phyloP scores from a whole-genome alignment of 2,113 vertebrate species.

The Ceuthmochares aereus region DNA sequence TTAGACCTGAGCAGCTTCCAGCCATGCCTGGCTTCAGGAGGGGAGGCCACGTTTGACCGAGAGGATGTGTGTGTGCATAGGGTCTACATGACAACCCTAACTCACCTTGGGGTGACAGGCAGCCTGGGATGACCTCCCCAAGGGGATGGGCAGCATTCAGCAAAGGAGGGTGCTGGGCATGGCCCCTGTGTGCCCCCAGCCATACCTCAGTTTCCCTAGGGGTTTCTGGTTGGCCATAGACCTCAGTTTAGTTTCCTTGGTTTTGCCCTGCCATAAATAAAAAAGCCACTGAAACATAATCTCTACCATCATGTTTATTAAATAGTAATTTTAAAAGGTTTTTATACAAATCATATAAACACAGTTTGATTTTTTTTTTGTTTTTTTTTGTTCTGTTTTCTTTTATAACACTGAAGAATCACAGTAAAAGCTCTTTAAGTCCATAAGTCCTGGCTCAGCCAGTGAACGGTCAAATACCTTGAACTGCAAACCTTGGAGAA shows the following conservation, averaged over 20 bases:
- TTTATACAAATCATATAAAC: slow-evolving; percentile 99
- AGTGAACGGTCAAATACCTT: slow-evolving; percentile 77
- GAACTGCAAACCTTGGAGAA: slow-evolving; percentile 74
- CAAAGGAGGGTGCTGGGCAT: neutral
- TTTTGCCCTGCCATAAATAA: neutral
- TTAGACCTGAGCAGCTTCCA: neutral
- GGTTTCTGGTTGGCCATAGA: neutral
- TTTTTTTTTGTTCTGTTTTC: slow-evolving; percentile 58
- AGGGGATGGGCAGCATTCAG: neutral
- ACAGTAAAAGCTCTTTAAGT: slow-evolving; percentile 85
- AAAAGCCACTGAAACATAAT: neutral
- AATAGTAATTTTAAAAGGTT: slow-evolving; percentile 94
- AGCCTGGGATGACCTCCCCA: neutral
- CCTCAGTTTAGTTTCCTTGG: neutral
- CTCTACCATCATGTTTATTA: slow-evolving; percentile 95
- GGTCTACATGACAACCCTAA: fast-evolving
- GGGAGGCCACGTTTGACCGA: fast-evolving
- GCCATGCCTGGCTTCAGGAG: neutral
- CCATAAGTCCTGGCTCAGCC: slow-evolving; percentile 82
- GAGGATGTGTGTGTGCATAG: fast-evolving
- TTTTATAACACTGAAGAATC: slow-evolving; percentile 81
- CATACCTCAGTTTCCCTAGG: fast-evolving
- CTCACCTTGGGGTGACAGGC: neutral
- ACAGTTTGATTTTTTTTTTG: slow-evolving; percentile 84
- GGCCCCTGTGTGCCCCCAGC: fast-evolving